Evolutionary conservation across 2,113 vertebrate genomes (phyloP), one percentile per base, ranked within the genome.

Genomic region (Ailuropoda melanoleuca): DNA sequence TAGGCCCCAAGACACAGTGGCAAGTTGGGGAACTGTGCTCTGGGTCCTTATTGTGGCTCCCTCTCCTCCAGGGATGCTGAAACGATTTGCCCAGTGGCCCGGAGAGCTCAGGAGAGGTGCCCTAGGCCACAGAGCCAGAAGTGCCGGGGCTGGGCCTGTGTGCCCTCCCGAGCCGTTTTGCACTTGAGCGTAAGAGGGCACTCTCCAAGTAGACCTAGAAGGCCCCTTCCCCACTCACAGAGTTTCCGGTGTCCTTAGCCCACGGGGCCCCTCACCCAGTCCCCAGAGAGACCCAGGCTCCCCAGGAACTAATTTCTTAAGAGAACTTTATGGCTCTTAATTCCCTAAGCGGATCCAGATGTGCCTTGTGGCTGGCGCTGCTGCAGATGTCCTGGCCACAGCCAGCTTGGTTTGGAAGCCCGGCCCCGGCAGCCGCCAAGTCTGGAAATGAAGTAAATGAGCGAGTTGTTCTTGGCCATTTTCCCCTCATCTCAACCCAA

Each of bases 401-500:
- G 97, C 84, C 98, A 96, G 46, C 96, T 98, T 96, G 95, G 98
- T 98, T 98, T 99, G 99, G 98, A 99, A 98, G 96, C 70, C 43
- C 4, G 11, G 98, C 97, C 98, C 98, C 72, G 46, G 88, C 98
- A 95, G 98, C 97, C 98, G 98, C 99, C 99, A 99, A 99, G 98
- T 98, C 98, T 98, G 98, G 98, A 99, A 99, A 98, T 98, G 98
- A 99, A 99, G 98, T 98, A 98, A 99, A 98, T 98, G 98, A 98
- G 98, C 1, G 95, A 99, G 98, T 98, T 99, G 98, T 99, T 99
- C 98, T 99, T 99, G 98, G 99, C 99, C 31, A 29, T 98, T 98
- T 98, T 97, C 98, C 98, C 97, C 98, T 98, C 98, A 94, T 98
- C 98, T 98, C 98, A 97, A 95, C 93, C 95, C 98, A 98, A 90